Evolutionary conservation across 2,888 invertebrate genomes (phyloP).

Genomic region (Fragum sueziense): DNA sequence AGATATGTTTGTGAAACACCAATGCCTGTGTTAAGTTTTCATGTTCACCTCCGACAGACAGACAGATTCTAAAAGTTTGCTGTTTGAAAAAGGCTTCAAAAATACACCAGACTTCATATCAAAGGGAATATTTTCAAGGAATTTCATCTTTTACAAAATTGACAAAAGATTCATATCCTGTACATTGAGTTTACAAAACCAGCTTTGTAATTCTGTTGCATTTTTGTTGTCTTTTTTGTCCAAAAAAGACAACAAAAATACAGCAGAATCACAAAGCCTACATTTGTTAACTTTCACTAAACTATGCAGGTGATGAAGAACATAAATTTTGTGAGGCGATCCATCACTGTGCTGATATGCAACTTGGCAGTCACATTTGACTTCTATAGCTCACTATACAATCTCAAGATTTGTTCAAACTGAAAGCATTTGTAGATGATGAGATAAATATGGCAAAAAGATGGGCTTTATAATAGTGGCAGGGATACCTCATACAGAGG

Average conservation of each 20-base stretch:
- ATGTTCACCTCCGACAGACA: no score
- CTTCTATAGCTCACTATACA: conserved; percentile 9
- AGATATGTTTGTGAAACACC: no score
- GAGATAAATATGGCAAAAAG: neutral
- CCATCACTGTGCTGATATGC: conserved; percentile 12
- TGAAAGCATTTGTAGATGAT: neutral
- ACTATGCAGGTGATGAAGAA: conserved; percentile 9
- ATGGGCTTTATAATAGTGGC: no score
- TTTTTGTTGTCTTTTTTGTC: neutral
- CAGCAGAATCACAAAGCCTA: no score
- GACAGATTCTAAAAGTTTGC: neutral
- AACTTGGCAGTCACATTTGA: conserved; percentile 21
- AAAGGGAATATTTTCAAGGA: no score
- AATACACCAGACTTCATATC: no score
- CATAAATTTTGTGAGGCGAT: conserved; percentile 12
- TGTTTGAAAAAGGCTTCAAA: conserved; percentile 1
- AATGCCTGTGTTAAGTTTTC: no score
- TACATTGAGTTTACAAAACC: no score
- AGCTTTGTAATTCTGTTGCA: no score
- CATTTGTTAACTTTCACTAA: neutral
- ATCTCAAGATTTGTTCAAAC: neutral
- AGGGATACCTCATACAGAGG: no score
- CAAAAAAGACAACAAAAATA: neutral
- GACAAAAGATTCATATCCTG: no score
- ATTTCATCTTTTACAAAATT: no score